Percentiles rank a stretch among this genome's conserved stretches.
Conservation (phyloP, 2,888 invertebrate genomes). For the Euplexia lucipara region DNA sequence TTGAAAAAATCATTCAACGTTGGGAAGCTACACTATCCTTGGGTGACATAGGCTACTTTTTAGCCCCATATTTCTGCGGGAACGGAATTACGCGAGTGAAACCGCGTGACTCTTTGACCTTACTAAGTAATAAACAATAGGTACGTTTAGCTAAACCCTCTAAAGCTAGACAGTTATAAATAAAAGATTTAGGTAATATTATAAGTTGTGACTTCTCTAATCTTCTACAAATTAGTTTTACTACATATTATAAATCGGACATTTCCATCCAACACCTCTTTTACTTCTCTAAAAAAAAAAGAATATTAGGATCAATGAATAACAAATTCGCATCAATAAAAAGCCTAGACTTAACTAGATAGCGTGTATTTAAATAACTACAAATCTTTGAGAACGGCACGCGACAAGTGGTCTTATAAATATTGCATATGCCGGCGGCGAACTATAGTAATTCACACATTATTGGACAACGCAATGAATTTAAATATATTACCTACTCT, state of each 20-base stretch:
- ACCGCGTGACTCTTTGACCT: too few species aligned
- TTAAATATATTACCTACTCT: conserved; percentile 51
- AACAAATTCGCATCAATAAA: conserved; percentile 18
- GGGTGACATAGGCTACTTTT: too few species aligned
- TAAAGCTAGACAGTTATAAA: too few species aligned
- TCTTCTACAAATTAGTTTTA: too few species aligned
- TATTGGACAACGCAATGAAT: conserved; percentile 72
- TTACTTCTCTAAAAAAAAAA: background rate
- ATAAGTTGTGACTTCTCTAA: too few species aligned
- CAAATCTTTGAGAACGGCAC: conserved; percentile 38
- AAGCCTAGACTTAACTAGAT: conserved; percentile 18
- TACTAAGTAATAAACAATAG: too few species aligned
- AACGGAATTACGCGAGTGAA: too few species aligned
- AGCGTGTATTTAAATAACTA: conserved; percentile 51
- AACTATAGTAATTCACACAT: conserved; percentile 67
- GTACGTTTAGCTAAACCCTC: too few species aligned
- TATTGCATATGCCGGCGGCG: conserved; percentile 53
- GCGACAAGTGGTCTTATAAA: conserved; percentile 51
- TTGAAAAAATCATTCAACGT: too few species aligned
- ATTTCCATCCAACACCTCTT: background rate
- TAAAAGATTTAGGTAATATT: too few species aligned
- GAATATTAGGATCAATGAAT: background rate
- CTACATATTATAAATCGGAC: background rate
- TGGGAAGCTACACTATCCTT: too few species aligned
- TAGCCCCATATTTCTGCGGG: too few species aligned